phyloP scores from a whole-genome alignment of 2,797 vertebrate species.

The Semaprochilodus insignis region DNA sequence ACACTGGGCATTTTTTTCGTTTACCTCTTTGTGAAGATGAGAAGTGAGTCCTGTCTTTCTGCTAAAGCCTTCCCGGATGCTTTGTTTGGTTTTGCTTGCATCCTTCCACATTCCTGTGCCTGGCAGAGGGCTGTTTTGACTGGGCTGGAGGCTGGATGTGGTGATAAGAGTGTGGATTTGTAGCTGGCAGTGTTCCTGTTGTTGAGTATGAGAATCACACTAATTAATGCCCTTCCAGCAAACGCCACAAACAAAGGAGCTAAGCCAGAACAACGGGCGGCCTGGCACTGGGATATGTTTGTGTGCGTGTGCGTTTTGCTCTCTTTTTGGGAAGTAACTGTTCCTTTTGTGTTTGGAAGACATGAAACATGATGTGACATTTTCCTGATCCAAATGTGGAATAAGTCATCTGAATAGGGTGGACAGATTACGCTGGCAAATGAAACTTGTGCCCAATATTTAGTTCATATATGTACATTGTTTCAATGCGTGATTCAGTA shows the following conservation, averaged over 20 bases:
- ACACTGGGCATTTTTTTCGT: too few species aligned
- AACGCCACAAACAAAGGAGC: slow-evolving; percentile 57
- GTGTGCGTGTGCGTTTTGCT: slow-evolving; percentile 52
- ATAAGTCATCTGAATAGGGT: not conserved
- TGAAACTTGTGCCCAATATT: too few species aligned
- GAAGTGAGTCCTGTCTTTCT: not conserved
- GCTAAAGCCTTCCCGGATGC: slow-evolving; percentile 1
- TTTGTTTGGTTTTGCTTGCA: slow-evolving; percentile 25
- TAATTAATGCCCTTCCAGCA: slow-evolving; percentile 67
- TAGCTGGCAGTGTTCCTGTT: slow-evolving; percentile 35
- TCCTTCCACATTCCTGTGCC: slow-evolving; percentile 30
- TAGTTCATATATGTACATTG: too few species aligned
- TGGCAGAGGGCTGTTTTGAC: slow-evolving; percentile 30
- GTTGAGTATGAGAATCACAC: slow-evolving; percentile 67
- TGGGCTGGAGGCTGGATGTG: slow-evolving; percentile 28
- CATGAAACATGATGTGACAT: not conserved
- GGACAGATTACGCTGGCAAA: too few species aligned
- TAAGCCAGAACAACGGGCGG: slow-evolving; percentile 27
- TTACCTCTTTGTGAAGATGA: not conserved
- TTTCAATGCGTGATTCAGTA: too few species aligned
- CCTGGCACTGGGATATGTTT: slow-evolving; percentile 55
- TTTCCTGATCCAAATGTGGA: not conserved
- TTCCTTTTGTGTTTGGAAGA: not conserved
- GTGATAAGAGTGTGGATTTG: slow-evolving; percentile 40
- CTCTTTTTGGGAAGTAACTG: slow-evolving; percentile 21